phyloP scores from a whole-genome alignment of 2,797 vertebrate species.

The Phataginus tricuspis region DNA sequence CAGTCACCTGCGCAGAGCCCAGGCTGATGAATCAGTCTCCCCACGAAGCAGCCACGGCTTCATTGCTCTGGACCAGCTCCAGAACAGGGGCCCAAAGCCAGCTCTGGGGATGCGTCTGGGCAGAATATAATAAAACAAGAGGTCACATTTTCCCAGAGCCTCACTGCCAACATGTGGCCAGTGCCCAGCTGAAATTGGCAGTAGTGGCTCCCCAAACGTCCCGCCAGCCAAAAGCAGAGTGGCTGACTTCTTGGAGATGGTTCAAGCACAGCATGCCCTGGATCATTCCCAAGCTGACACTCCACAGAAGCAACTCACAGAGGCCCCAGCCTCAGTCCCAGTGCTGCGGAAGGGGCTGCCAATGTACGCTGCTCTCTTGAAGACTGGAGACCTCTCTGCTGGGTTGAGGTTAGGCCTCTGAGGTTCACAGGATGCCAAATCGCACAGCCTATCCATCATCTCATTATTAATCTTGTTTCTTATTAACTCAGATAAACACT shows the following conservation, averaged over 20 bases:
- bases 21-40: background rate
- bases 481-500: constrained; percentile 39
- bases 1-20: background rate
- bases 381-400: background rate
- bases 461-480: constrained; percentile 52
- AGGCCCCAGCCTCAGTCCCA: background rate
- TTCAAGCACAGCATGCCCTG: background rate
- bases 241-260: constrained; percentile 33
- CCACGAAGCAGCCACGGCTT: background rate
- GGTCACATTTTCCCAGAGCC: constrained; percentile 38
- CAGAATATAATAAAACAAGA: background rate
- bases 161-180: constrained; percentile 9
- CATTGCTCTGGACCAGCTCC: background rate
- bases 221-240: constrained; percentile 19
- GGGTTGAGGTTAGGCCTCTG: background rate
- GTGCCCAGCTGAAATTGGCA: constrained; percentile 45
- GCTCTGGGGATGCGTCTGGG: background rate
- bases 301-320: fast-evolving
- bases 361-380: background rate
- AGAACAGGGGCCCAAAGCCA: background rate
- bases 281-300: background rate
- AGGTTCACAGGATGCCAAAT: background rate
- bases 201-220: background rate
- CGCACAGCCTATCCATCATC: background rate
- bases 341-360: background rate